phyloP scores from a whole-genome alignment of 2,797 vertebrate genomes.

The Muscicapa striata region DNA sequence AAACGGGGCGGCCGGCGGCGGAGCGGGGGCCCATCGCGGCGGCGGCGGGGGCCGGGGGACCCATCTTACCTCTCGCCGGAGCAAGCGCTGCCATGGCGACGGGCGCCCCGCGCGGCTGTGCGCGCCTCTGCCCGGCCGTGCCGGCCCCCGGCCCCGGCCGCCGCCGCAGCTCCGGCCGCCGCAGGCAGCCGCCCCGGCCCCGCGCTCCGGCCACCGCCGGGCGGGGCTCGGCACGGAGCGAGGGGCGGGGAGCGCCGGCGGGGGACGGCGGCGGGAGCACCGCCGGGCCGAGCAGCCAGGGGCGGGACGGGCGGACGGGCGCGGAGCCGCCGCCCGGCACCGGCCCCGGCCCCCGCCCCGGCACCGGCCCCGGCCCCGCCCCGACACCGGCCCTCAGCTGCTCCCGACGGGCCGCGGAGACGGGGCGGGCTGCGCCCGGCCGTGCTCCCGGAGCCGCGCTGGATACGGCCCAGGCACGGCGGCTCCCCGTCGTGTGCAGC shows the following conservation, averaged over 20 bases:
- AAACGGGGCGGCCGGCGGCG: neutral
- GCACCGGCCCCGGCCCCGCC: neutral
- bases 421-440: neutral
- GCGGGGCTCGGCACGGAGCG: slow-evolving; percentile 23
- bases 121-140: slow-evolving; percentile 5
- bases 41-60: neutral
- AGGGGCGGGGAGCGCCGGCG: neutral
- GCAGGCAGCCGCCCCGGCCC: neutral
- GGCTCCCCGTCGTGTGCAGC: neutral
- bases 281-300: neutral
- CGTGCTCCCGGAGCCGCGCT: neutral
- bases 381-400: neutral
- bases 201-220: slow-evolving; percentile 19
- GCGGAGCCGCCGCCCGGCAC: neutral
- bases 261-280: neutral
- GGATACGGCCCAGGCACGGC: accelerated
- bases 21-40: neutral
- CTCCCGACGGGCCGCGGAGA: neutral
- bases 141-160: neutral
- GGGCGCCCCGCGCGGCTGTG: slow-evolving; percentile 45
- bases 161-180: neutral
- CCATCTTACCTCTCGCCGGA: slow-evolving; percentile 65
- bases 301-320: neutral
- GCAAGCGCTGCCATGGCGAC: slow-evolving; percentile 61
- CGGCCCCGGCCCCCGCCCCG: neutral